Percentiles rank a stretch among this genome's conserved stretches.
Conservation (phyloP, 1,140 invertebrate genomes). For the Cotesia chilonis region DNA sequence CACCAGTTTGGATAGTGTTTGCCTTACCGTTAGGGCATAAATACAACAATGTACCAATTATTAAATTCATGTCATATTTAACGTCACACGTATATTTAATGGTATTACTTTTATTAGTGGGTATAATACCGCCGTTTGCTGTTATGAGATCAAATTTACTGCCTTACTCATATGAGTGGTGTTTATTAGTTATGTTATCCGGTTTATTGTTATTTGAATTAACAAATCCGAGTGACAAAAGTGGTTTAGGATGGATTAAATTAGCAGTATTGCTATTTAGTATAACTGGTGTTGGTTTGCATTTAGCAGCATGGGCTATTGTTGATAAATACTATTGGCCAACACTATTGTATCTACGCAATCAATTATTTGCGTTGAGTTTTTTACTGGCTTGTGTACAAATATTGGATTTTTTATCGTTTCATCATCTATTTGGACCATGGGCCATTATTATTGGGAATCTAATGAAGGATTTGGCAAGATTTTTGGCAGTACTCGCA, state of each 20-base stretch:
- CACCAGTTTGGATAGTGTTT: conserved; percentile 95
- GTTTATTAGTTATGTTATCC: conserved; percentile 93
- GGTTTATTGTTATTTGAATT: conserved; percentile 95
- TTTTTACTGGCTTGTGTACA: conserved; percentile 96
- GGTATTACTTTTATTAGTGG: conserved; percentile 89
- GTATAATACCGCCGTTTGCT: conserved; percentile 87
- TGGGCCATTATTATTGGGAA: conserved; percentile 95
- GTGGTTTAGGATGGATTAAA: conserved; percentile 92
- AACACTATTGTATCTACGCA: conserved; percentile 88
- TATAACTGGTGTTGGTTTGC: conserved; percentile 89
- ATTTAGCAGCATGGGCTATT: conserved; percentile 81
- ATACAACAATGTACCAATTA: conserved; percentile 96
- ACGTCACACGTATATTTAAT: conserved; percentile 98
- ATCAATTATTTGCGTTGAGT: conserved; percentile 95
- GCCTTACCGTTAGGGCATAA: conserved; percentile 94
- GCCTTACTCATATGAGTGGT: conserved; percentile 95
- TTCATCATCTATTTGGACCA: conserved; percentile 98
- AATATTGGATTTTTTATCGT: conserved; percentile 95
- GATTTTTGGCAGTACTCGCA: conserved; percentile 94
- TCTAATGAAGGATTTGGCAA: conserved; percentile 89
- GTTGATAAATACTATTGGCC: conserved; percentile 78
- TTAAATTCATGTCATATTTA: conserved; percentile 99
- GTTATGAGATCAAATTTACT: conserved; percentile 78
- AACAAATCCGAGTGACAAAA: conserved; percentile 95
- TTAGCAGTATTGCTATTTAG: conserved; percentile 91